These are phyloP conservation scores for Eunapius fragilis DNA, from an alignment of 37 sponge, comb jelly and placozoan genomes.

Conservation along the genomic window DNA sequence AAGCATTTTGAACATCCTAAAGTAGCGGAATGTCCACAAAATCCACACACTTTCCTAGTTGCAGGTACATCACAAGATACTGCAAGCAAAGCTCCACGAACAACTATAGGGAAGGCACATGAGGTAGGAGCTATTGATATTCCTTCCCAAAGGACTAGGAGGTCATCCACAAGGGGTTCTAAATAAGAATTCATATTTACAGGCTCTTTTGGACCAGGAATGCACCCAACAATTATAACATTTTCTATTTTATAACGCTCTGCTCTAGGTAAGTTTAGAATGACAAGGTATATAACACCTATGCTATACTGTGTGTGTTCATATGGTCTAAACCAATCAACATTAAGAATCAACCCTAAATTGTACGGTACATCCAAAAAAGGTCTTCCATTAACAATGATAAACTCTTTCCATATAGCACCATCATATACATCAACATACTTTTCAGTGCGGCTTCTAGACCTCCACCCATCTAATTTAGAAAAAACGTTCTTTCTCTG, in stretches of 20 bases:
- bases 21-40: constrained; percentile 32
- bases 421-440: constrained; percentile 38
- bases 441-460: constrained; percentile 2
- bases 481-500: not conserved
- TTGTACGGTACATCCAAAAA: constrained; percentile 13
- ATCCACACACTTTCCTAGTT: constrained; percentile 57
- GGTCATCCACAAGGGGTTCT: constrained; percentile 37
- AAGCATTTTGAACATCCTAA: constrained; percentile 45
- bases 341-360: constrained; percentile 13
- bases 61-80: constrained; percentile 51
- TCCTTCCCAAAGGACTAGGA: constrained; percentile 23
- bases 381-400: not conserved
- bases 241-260: constrained; percentile 27
- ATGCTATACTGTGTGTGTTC: constrained; percentile 15
- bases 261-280: constrained; percentile 29
- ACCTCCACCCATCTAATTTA: constrained; percentile 11
- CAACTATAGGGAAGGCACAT: not conserved
- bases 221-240: constrained; percentile 20
- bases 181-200: constrained; percentile 12
- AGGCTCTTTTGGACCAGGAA: constrained; percentile 42
- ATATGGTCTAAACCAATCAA: constrained; percentile 57
- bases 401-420: constrained; percentile 36
- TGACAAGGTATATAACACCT: constrained; percentile 28
- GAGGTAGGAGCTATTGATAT: not conserved
- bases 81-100: constrained; percentile 12